phyloP scores from a whole-genome alignment of 2,113 vertebrate species.

The Dromiciops gliroides region DNA sequence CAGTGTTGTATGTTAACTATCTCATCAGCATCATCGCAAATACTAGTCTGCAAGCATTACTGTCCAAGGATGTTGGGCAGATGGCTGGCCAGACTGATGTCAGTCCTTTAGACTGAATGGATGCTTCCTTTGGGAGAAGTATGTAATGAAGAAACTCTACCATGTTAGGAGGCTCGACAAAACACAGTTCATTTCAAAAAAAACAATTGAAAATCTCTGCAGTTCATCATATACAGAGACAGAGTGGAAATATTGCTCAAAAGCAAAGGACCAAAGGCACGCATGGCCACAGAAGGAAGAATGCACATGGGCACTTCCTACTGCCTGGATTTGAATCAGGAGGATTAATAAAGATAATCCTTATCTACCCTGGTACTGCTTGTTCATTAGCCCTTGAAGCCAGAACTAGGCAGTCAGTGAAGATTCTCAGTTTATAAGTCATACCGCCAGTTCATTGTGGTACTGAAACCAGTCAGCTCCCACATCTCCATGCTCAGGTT shows the following conservation, averaged over 20 bases:
- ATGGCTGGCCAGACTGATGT: slow-evolving; percentile 10
- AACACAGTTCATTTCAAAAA: slow-evolving; percentile 44
- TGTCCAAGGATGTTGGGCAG: slow-evolving; percentile 22
- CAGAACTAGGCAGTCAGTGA: background rate
- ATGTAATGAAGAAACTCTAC: slow-evolving; percentile 41
- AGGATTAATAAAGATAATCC: slow-evolving; percentile 29
- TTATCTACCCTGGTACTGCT: background rate
- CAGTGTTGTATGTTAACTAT: background rate
- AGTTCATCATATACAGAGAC: background rate
- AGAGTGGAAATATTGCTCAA: slow-evolving; percentile 29
- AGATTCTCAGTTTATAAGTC: background rate
- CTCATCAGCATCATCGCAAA: background rate
- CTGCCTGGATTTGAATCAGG: slow-evolving; percentile 29
- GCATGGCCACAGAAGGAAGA: background rate
- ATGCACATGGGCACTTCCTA: background rate
- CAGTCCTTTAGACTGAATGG: slow-evolving; percentile 35
- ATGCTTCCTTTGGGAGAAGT: slow-evolving; percentile 42
- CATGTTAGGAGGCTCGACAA: slow-evolving; percentile 43
- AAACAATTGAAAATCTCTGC: slow-evolving; percentile 18
- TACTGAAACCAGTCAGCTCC: background rate
- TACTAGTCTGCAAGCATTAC: background rate
- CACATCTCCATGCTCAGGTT: background rate
- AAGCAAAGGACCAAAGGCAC: slow-evolving; percentile 16
- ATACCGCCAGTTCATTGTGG: slow-evolving; percentile 21
- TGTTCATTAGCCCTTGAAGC: background rate